Evolutionary conservation across 2,113 vertebrate genomes (phyloP).

Genomic region (Gopherus evgoodei): DNA sequence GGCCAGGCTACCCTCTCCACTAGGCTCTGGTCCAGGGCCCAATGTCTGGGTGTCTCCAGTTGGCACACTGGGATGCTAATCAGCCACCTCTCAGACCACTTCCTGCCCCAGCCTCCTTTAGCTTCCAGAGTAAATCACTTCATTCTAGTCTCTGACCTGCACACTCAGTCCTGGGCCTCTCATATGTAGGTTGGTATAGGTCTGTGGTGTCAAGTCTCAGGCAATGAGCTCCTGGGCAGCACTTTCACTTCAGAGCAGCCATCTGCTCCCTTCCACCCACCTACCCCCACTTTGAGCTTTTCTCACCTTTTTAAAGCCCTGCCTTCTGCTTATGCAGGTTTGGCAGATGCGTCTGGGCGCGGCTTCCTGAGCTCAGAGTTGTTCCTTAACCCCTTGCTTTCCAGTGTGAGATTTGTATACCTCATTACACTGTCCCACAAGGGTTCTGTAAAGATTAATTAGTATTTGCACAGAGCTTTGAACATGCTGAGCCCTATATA

Average conservation of each 20-base stretch:
- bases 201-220: not conserved
- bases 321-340: not conserved
- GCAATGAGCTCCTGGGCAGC: not conserved
- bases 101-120: not conserved
- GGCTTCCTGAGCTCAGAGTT: not conserved
- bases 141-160: not conserved
- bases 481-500: constrained; percentile 39
- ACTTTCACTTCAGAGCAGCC: not conserved
- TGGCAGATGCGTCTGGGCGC: not conserved
- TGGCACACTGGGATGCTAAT: not conserved
- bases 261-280: not conserved
- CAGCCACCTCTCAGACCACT: not conserved
- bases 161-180: not conserved
- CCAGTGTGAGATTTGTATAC: not conserved
- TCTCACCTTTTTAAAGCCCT: not conserved
- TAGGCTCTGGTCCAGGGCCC: not conserved
- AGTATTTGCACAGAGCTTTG: constrained; percentile 1
- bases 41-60: not conserved
- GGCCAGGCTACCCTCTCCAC: not conserved
- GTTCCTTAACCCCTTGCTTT: not conserved
- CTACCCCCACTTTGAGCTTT: not conserved
- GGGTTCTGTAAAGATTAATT: not conserved
- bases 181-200: not conserved
- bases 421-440: not conserved
- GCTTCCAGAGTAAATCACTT: not conserved